phyloP scores from a whole-genome alignment of 2,113 vertebrate genomes.

The Poecile atricapillus region DNA sequence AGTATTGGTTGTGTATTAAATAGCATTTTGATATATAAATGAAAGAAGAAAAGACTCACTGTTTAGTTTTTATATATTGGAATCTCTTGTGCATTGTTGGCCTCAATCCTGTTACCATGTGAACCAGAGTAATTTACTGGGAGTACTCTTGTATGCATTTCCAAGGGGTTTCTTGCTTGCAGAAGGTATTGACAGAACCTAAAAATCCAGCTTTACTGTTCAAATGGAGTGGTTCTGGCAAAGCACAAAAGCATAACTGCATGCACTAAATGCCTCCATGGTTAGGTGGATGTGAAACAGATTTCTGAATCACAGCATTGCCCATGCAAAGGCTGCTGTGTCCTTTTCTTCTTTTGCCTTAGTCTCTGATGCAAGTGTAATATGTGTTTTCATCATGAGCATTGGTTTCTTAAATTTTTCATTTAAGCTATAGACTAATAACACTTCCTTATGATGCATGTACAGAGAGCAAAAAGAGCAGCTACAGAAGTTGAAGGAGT shows the following conservation, averaged over 20 bases:
- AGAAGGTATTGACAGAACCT: neutral
- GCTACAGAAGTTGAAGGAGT: conserved; percentile 78
- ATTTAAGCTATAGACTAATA: conserved; percentile 4
- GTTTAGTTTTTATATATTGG: neutral
- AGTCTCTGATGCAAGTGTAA: neutral
- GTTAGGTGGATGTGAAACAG: neutral
- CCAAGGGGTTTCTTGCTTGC: neutral
- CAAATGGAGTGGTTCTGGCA: neutral
- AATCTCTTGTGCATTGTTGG: neutral
- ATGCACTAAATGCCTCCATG: neutral
- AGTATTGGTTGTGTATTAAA: neutral
- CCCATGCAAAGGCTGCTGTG: neutral
- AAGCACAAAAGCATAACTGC: neutral
- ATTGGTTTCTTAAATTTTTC: neutral
- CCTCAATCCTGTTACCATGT: neutral
- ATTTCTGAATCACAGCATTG: neutral
- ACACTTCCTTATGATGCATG: conserved; percentile 27
- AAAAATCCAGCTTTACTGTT: neutral
- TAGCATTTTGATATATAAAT: neutral
- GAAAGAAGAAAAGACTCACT: neutral
- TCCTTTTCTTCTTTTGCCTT: neutral
- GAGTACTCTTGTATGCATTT: neutral
- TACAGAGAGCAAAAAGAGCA: conserved; percentile 82
- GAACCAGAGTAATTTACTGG: neutral
- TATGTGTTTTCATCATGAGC: neutral